These are phyloP conservation scores for Bombus waltoni DNA, from an alignment of 1,140 invertebrate genomes.

Conservation along the genomic window DNA sequence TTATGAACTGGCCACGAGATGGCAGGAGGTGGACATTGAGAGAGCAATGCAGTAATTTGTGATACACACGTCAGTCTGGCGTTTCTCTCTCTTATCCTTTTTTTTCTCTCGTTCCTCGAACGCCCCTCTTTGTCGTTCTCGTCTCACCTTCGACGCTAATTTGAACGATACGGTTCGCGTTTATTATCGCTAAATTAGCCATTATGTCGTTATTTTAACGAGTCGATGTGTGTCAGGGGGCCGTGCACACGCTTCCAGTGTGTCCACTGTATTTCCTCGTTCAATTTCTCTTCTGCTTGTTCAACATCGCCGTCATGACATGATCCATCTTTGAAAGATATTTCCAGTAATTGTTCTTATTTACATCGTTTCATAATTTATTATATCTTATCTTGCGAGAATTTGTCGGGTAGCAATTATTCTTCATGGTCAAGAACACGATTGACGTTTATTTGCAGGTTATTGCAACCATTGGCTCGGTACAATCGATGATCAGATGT, in stretches of 20 bases:
- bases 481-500: background rate
- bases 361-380: background rate
- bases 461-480: background rate
- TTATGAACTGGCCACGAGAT: conserved; percentile 34
- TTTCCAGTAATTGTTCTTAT: background rate
- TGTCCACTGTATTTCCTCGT: conserved; percentile 53
- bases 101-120: conserved; percentile 34
- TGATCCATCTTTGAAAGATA: background rate
- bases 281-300: conserved; percentile 24
- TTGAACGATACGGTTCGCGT: conserved; percentile 81
- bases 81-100: conserved; percentile 19
- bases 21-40: conserved; percentile 41
- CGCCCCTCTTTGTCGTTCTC: conserved; percentile 51
- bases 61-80: background rate
- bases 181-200: conserved; percentile 83
- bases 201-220: conserved; percentile 84
- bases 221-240: conserved; percentile 83
- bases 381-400: background rate
- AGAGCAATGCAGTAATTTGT: background rate
- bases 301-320: background rate
- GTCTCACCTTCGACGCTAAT: conserved; percentile 83
- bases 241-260: conserved; percentile 62
- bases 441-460: background rate
- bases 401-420: background rate
- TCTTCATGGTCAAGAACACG: background rate